Conservation (phyloP, 2,888 invertebrate genomes). For the Scaptomyza polygonia region DNA sequence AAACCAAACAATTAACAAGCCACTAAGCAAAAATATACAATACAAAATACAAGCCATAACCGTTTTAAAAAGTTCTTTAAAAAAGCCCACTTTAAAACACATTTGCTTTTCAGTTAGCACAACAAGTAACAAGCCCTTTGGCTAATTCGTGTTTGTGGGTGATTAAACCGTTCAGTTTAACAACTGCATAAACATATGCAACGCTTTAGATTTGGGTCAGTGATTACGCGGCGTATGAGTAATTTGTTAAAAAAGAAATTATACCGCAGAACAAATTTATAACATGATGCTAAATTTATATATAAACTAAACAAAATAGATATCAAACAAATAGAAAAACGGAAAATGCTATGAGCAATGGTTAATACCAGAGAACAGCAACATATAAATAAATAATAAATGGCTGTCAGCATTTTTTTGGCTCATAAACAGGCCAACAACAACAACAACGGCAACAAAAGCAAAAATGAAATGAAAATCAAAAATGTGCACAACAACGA, state of each 20-base stretch:
- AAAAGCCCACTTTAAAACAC: too few species aligned
- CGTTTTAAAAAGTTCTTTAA: too few species aligned
- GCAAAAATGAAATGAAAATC: constrained; percentile 12
- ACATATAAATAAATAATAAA: constrained; percentile 50
- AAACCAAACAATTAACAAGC: background rate
- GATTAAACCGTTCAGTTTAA: background rate
- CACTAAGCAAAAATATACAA: background rate
- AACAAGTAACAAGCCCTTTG: background rate
- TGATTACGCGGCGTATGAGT: constrained; percentile 39
- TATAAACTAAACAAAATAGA: background rate
- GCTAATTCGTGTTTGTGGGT: constrained; percentile 1
- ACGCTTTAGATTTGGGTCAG: constrained; percentile 5
- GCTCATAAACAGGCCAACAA: constrained; percentile 51
- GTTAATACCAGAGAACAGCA: constrained; percentile 47
- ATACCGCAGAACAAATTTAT: constrained; percentile 9
- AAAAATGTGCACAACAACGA: constrained; percentile 22
- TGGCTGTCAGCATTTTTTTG: constrained; percentile 54
- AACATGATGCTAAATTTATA: constrained; percentile 4
- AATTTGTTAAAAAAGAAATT: constrained; percentile 19
- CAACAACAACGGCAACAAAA: background rate
- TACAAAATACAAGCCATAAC: too few species aligned
- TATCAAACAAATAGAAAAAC: constrained; percentile 14
- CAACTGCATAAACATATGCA: background rate
- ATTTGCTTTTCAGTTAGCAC: background rate
- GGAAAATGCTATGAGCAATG: constrained; percentile 46